Evolutionary conservation across 1,140 invertebrate genomes (phyloP), one percentile per base, ranked within the genome.

Genomic region (Drosophila novamexicana): DNA sequence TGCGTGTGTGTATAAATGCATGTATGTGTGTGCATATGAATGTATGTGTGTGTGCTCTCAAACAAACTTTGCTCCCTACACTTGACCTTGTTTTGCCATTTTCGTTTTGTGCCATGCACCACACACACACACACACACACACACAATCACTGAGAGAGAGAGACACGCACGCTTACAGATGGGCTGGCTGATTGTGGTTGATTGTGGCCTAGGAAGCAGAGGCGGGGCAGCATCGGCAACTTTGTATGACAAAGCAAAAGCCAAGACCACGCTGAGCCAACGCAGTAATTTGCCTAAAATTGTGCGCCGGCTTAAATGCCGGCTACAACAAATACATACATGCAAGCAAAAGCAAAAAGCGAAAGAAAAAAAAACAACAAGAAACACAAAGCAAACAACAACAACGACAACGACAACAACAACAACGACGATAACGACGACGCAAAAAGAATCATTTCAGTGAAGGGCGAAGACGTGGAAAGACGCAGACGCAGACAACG

Each of bases 11-110:
- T 58, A 9, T 22, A 16, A 9, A 1, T 61, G 42, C 52, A 14
- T 22, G 32, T 42, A 1, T 59, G 32, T 32, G 29, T 44, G 39
- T 62, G 6, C 62, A 9, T 22, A 16, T 77, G 65, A 68, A 9
- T 77, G 65, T 71, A 9, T 22, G 29, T 78, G 65, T 71, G 61
- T 71, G 75, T 76, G 82, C 75, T 79, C 82, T 86, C 72, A 71
- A 88, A 86, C 83, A 86, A 83, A 86, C 84, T 86, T 86, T 86
- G 83, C 83, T 86, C 83, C 83, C 83, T 86, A 86, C 83, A 86
- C 83, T 86, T 86, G 83, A 86, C 83, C 83, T 86, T 86, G 83
- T 86, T 88, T 86, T 88, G 83, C 76, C 83, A 86, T 88, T 86
- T 83, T 84, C 81, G 80, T 84, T 84, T 84, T 84, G 65, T 75